These are phyloP conservation scores for Epizoanthus stellaris DNA, from an alignment of 92 coral and sea anemone species.

Conservation along the genomic window DNA sequence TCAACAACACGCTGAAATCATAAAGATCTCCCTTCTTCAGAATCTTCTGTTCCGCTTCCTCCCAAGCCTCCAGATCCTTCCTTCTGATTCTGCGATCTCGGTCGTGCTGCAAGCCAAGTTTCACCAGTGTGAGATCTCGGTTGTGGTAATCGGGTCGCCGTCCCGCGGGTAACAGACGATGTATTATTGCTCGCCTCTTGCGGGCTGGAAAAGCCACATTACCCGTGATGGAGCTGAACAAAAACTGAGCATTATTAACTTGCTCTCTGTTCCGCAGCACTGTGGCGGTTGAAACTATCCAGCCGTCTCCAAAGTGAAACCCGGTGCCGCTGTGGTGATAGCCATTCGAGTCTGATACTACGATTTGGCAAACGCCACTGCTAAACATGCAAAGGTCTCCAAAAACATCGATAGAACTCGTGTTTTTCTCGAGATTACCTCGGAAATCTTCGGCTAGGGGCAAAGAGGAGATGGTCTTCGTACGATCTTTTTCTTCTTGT, in stretches of 20 bases:
- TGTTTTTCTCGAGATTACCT: conserved; percentile 51
- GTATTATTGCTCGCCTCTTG: conserved; percentile 77
- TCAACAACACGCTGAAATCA: conserved; percentile 62
- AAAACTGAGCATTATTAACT: conserved; percentile 65
- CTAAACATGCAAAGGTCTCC: conserved; percentile 62
- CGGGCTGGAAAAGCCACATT: conserved; percentile 63
- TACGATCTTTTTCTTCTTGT: conserved; percentile 65
- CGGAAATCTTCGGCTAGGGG: conserved; percentile 73
- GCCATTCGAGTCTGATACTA: conserved; percentile 58
- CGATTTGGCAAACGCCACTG: conserved; percentile 82
- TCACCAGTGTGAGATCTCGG: conserved; percentile 79
- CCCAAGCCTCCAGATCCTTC: conserved; percentile 76
- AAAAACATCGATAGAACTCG: conserved; percentile 59
- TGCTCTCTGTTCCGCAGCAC: conserved; percentile 81
- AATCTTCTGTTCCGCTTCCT: conserved; percentile 75
- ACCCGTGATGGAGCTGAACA: conserved; percentile 61
- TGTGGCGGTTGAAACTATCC: conserved; percentile 78
- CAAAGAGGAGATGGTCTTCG: conserved; percentile 61
- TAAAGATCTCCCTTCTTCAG: conserved; percentile 66
- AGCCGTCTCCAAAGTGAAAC: conserved; percentile 83
- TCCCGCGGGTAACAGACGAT: conserved; percentile 85
- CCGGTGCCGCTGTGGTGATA: conserved; percentile 68
- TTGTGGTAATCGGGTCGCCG: conserved; percentile 86
- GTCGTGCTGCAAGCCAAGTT: conserved; percentile 79
- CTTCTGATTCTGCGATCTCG: conserved; percentile 54